Conservation (phyloP, 2,113 vertebrate genomes). For the Cheirogaleus medius region DNA sequence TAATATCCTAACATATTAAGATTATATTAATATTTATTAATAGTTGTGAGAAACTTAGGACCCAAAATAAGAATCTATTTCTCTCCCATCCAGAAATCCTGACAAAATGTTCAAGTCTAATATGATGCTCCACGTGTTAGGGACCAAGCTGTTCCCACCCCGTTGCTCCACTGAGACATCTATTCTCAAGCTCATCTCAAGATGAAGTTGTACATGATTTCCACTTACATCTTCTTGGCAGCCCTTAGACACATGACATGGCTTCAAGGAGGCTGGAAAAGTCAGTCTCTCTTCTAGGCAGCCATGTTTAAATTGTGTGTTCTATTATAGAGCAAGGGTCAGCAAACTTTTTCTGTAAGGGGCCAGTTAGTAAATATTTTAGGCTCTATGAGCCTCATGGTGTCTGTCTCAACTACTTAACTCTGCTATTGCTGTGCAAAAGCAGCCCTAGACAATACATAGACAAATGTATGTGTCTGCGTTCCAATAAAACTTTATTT, state of each 20-base stretch:
- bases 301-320: background rate
- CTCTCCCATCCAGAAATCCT: background rate
- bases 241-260: background rate
- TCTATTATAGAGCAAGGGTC: background rate
- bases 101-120: background rate
- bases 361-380: background rate
- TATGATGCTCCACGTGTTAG: fast-evolving
- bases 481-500: conserved; percentile 43
- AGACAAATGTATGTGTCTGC: background rate
- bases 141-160: background rate
- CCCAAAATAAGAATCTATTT: background rate
- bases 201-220: background rate
- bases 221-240: background rate
- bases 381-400: background rate
- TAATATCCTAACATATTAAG: too few species aligned
- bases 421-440: background rate
- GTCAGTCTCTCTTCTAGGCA: background rate
- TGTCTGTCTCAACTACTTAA: background rate
- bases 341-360: background rate
- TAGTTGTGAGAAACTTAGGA: background rate
- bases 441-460: background rate
- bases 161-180: background rate
- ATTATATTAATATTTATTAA: background rate
- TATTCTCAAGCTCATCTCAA: background rate
- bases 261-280: background rate